Percentiles rank a stretch among this genome's conserved stretches.
Conservation (phyloP, 2,888 invertebrate genomes). For the Drosophila mercatorum region DNA sequence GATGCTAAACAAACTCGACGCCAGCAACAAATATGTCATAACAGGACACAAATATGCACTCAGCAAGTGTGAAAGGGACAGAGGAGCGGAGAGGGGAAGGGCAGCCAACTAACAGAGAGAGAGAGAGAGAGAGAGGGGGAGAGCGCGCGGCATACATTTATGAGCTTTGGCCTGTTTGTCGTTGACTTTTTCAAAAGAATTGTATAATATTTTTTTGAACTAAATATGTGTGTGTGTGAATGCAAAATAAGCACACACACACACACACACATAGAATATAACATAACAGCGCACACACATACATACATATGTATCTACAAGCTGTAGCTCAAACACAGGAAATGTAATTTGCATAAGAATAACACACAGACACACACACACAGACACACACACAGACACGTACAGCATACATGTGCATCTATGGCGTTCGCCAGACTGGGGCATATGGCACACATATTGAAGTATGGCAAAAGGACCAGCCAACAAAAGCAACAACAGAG, state of each 20-base stretch:
- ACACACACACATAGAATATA: constrained; percentile 20
- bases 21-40: constrained; percentile 79
- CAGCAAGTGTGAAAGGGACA: constrained; percentile 18
- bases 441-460: constrained; percentile 78
- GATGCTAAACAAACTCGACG: constrained; percentile 76
- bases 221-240: constrained; percentile 54
- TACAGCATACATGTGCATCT: constrained; percentile 3
- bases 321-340: constrained; percentile 80
- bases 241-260: constrained; percentile 64
- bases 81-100: background rate
- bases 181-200: constrained; percentile 77
- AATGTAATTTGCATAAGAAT: constrained; percentile 80
- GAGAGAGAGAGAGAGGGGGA: background rate
- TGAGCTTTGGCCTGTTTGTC: constrained; percentile 67
- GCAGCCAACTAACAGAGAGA: background rate
- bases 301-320: constrained; percentile 74
- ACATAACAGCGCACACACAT: constrained; percentile 20
- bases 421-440: constrained; percentile 38
- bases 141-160: constrained; percentile 60
- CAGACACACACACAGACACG: constrained; percentile 5
- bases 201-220: constrained; percentile 73
- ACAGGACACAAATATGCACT: constrained; percentile 63
- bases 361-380: constrained; percentile 53
- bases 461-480: constrained; percentile 64
- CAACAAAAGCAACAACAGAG: constrained; percentile 38